Evolutionary conservation across 2,113 vertebrate species (phyloP), one percentile per base, ranked within the genome.

Genomic region (Polypterus senegalus): DNA sequence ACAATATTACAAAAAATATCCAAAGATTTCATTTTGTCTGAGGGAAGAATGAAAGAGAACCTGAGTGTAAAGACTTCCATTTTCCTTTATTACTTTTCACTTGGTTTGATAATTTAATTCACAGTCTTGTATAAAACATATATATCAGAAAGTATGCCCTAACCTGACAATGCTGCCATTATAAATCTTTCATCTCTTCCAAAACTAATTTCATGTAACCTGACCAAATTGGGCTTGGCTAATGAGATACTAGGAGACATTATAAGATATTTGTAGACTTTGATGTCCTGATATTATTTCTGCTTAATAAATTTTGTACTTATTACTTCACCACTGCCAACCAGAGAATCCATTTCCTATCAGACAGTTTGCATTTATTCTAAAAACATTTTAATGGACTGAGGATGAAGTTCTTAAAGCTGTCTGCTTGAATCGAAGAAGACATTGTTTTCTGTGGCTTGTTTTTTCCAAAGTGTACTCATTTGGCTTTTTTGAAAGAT

Each of bases 151-250:
- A 44, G 9, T 4, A 57, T 27, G 9, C 8, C 46, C 6, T 5
- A 5, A 45, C 56, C 54, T 55, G 54, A 55, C 54, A 55, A 55
- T 9, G 54, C 43, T 57, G 56, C 11, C 27, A 44, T 57, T 57
- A 57, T 57, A 57, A 57, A 57, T 57, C n/a, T 57, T 9, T 57
- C 56, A 57, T 45, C 27, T 57, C 56, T 45, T 57, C 56, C 56
- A 5, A 43, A 7, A 57, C 56, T 11, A 57, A 57, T 57, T 51
- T 9, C 49, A 51, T 51, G 49, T 7, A 57, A 57, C 56, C 56
- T 57, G 27, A 9, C 56, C 27, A 45, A 5, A 1, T 44, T 9
- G 8, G 56, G n/a, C 56, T 43, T 27, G 43, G 27, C 56, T 44
- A 57, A 6, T 57, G 56, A 57, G 27, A 57, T 44, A 57, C 46